Evolutionary conservation across 2,888 invertebrate genomes (phyloP), one percentile per base, ranked within the genome.

Genomic region (Heliothis peltigera): DNA sequence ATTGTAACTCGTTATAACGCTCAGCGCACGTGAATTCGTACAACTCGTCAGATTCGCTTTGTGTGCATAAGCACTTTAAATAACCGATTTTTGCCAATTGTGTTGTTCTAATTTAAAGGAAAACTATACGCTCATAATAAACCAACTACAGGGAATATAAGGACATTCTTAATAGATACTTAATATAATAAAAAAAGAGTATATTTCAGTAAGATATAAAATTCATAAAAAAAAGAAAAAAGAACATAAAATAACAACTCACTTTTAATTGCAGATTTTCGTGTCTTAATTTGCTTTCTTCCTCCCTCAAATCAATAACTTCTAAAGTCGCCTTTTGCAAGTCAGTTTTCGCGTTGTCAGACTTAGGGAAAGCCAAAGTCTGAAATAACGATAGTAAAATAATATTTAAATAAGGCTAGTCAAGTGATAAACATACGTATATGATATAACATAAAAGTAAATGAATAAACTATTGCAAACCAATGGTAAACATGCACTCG

Each of bases 181-280:
- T 12, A 48, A 66, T 19, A 49, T 17, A 12, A 21, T n/a, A n/a
- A 49, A 57, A 43, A 57, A 49, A 25, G 32, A 21, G 18, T 28
- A 22, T 0, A 19, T 39, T 53, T 48, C 32, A 51, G 17, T 39
- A 35, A 51, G 12, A 17, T 19, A 15, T 5, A 57, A 44, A n/a
- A 32, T 10, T 43, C 44, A 55, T 43, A 77, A 62, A 52, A 70
- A 39, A 59, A 25, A 47, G 10, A 0, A 75, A 43, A 65, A 59
- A 71, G 10, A 32, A 32, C 32, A 32, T 32, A 80, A 75, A 53
- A 53, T 49, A 19, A 17, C 43, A 67, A 89, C 93, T 94, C 93
- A 97, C 98, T 96, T 97, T 98, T 88, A 98, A 96, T 92, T 96
- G 96, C 83, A 98, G 95, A 95, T 98, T 98, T 93, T 98, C 98